Evolutionary conservation across 2,113 vertebrate species (phyloP).

Genomic region (Eleginops maclovinus): DNA sequence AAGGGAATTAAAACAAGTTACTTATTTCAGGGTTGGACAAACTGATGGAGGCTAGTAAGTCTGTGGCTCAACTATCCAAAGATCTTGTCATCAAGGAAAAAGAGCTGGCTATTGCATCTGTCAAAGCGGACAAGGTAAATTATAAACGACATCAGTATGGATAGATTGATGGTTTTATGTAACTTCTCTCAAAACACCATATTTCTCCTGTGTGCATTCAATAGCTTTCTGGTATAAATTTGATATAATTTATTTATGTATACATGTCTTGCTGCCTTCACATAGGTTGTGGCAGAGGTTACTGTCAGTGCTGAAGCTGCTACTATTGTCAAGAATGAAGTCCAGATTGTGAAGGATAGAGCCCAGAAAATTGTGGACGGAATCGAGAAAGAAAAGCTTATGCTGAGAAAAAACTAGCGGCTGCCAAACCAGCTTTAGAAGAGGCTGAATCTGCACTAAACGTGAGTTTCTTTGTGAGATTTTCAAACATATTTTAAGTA

Average conservation of each 20-base stretch:
- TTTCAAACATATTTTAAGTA: not conserved
- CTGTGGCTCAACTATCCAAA: conserved; percentile 84
- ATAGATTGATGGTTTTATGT: not conserved
- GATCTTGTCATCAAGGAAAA: conserved; percentile 87
- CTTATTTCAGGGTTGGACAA: conserved; percentile 83
- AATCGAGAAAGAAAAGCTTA: conserved; percentile 87
- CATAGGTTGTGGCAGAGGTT: conserved; percentile 86
- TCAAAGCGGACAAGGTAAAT: conserved; percentile 87
- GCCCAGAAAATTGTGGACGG: conserved; percentile 89
- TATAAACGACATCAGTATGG: not conserved
- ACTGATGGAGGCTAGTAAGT: conserved; percentile 89
- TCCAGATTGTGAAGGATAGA: conserved; percentile 89
- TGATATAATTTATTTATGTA: not conserved
- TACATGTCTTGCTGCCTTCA: conserved; percentile 16
- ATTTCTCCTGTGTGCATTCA: not conserved
- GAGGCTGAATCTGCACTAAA: conserved; percentile 88
- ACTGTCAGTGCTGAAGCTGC: conserved; percentile 87
- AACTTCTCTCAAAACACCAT: not conserved
- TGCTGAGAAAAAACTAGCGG: conserved; percentile 87
- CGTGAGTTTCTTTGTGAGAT: conserved; percentile 72
- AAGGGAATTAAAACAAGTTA: not conserved
- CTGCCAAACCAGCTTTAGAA: conserved; percentile 86
- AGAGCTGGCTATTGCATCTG: conserved; percentile 86
- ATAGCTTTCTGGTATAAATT: not conserved
- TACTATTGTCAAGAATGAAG: conserved; percentile 88